Evolutionary conservation across 2,797 vertebrate genomes (phyloP).

Genomic region (Botia almorhae): DNA sequence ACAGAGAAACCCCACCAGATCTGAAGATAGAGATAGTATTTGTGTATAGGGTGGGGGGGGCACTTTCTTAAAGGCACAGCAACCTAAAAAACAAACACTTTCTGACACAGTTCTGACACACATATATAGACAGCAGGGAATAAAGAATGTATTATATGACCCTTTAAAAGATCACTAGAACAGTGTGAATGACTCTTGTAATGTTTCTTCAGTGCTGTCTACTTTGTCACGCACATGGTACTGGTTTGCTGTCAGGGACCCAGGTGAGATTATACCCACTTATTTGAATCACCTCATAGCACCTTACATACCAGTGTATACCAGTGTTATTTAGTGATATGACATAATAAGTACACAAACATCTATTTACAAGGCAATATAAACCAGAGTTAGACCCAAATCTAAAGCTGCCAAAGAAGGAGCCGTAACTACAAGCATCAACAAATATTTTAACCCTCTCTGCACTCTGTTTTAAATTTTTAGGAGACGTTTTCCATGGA

Average conservation of each 20-base stretch:
- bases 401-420: too few relatives aligned
- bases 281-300: background rate
- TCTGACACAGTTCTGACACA: too few relatives aligned
- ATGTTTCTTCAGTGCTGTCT: constrained; percentile 63
- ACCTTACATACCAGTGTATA: background rate
- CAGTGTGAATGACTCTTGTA: background rate
- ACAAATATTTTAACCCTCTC: background rate
- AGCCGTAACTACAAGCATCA: too few relatives aligned
- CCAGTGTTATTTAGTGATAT: background rate
- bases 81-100: too few relatives aligned
- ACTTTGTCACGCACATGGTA: constrained; percentile 86
- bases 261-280: constrained; percentile 78
- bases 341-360: background rate
- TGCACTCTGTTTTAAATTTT: constrained; percentile 1
- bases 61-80: too few relatives aligned
- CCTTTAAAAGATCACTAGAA: background rate
- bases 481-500: constrained; percentile 96
- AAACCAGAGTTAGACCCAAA: too few relatives aligned
- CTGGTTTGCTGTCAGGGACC: constrained; percentile 91
- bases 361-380: background rate
- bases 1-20: too few relatives aligned
- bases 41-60: too few relatives aligned
- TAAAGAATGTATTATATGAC: background rate
- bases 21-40: too few relatives aligned
- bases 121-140: background rate